Base-by-base conservation (phyloP, 2,113 vertebrate species). In the Leptodactylus fuscus region DNA sequence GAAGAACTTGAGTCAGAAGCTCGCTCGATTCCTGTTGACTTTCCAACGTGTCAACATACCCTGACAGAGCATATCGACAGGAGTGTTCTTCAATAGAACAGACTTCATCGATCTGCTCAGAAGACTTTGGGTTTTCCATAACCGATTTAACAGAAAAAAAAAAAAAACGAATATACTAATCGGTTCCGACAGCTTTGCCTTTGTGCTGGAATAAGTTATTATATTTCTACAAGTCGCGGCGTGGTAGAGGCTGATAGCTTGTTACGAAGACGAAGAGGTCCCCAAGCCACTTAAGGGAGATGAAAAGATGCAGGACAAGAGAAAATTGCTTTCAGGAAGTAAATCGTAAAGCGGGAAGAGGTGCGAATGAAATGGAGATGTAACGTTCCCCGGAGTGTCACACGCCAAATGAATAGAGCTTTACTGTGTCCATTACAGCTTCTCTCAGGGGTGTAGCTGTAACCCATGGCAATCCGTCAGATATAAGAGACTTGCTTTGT, bases 301-400 rank as follows among this genome's bases (percentile, higher is more conserved):
- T 82, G 65, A 65, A 82, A 82, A 41, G 53, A 73, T 83, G 44
- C 41, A 53, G 16, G 81, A 49, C 46, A 49, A 36, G 48, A 34
- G 34, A 41, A 83, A 74, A 83, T 83, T 83, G 81, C 81, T 83
- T 83, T 58, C 20, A 83, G 81, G 69, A 73, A 73, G 48, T 44
- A 71, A 46, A 38, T 71, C 46, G n/a, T 49, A 53, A 32, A 82
- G 81, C 34, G 32, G 70, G 48, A 82, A 73, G 27, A 73, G 34
- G 81, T 83, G 81, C 16, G 69, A 83, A 73, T 55, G 49, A 53
- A 58, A 36, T 74, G 34, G 38, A 70, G 69, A 49, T 22, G 24
- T 34, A 18, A 38, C 29, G 27, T 10, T 20, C 27, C 46, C 62
- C 62, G 0, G 44, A 51, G 41, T 51, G 62, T 24, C 46, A 51